Base-by-base conservation (phyloP, 2,888 invertebrate species). In the Parnassius apollo region DNA sequence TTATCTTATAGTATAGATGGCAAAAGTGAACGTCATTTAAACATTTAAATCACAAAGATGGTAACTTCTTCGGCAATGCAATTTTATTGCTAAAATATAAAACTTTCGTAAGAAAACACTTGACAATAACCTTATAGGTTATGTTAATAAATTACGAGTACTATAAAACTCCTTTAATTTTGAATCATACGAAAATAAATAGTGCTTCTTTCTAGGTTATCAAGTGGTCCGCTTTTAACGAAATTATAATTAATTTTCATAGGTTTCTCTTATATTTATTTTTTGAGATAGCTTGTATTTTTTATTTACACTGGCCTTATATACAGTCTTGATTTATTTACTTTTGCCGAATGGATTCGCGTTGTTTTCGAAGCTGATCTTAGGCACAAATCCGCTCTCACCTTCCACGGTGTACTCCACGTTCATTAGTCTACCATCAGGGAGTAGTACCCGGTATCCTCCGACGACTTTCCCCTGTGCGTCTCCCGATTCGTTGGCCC, bases 331-430 rank as follows among this genome's bases (percentile, higher is more conserved):
- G 9, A 60, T 45, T 85, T 86, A 64, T 45, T 86, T 86, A 68
- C 83, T 83, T 77, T 87, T 86, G 25, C 86, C 86, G 77, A 93
- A 92, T 45, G 93, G 93, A 71, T 88, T 93, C n/a, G 93, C 93
- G 78, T 93, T 93, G 58, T 93, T 93, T 72, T 93, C 93, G 75
- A 94, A 95, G 54, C 93, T 93, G 69, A 95, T 94, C 78, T 93
- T 94, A 42, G 95, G 95, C 2, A 95, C 94, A 75, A 94, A 96
- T 7, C 96, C 96, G 66, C 94, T 94, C 67, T 95, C 94, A 9
- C 94, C 94, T 70, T 95, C 94, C 0, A 95, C 95, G 1, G 93
- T 93, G 77, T 95, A 95, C 66, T 94, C 94, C 0, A 96, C 95
- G 0, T 94, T 94, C 95, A 95, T 95, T 48, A 95, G 92, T 66